Base-by-base conservation (phyloP, 92 coral and sea anemone species). In the Umimayanthus chanpuru region DNA sequence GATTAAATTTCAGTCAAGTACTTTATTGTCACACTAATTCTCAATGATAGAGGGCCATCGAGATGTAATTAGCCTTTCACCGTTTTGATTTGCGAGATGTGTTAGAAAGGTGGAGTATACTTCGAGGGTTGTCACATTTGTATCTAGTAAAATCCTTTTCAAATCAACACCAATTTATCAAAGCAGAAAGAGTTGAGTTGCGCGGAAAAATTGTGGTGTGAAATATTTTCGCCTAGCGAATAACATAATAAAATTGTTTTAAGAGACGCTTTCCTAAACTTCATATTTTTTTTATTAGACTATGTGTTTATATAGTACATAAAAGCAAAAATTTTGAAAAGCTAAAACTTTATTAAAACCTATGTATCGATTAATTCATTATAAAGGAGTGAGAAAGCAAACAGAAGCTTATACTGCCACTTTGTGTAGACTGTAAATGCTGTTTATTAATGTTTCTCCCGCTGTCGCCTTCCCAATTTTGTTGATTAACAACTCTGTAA, bases 281-380 rank as follows among this genome's bases (percentile, higher is more conserved):
- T n/a, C 40, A 78, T 78, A 38, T 68, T 44, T 86, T 86, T 89
- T 86, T 91, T 89, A 93, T 90, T 90, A 88, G 70, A 79, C 85
- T 90, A 81, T 81, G 77, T 94, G 98, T 94, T 94, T 93, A 92
- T 88, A 81, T 91, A 94, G 90, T 89, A 86, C 95, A 94, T 96
- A 94, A 94, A 93, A 86, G 96, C 94, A 85, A 93, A 95, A 95
- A 86, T 85, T 88, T 92, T 88, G 82, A 77, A 90, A 90, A 83
- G 93, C 83, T 93, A 89, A 89, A 91, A 91, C 90, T 91, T 91
- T 89, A 93, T 93, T 92, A 94, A 92, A 92, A 93, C 76, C 93
- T 88, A 85, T 88, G 93, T 92, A 95, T 95, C 96, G 93, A 95
- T 92, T 91, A 93, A 91, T 91, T 92, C 85, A 91, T 87, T 89